Conservation (phyloP, 30 jellyfish, hydroid and myxozoan species). For the Aurelia coerulea region DNA sequence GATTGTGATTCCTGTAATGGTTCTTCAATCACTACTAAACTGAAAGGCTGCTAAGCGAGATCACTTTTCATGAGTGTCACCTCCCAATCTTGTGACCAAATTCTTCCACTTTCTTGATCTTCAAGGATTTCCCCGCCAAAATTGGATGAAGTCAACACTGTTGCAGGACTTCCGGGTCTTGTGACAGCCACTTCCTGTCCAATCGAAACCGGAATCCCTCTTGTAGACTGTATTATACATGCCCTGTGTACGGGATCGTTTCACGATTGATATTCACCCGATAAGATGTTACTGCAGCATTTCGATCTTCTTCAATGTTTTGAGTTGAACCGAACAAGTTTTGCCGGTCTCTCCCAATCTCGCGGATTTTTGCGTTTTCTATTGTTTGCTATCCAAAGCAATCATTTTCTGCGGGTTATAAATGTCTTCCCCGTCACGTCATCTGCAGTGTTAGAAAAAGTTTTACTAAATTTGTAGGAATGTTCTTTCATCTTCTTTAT, state of each 20-base stretch:
- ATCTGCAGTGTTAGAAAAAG: too few relatives aligned
- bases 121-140: too few relatives aligned
- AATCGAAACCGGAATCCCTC: slow-evolving; percentile 49
- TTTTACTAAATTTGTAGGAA: too few relatives aligned
- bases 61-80: neutral
- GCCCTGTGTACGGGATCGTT: slow-evolving; percentile 8
- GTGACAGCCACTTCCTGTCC: slow-evolving; percentile 60
- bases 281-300: slow-evolving; percentile 21
- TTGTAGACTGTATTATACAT: slow-evolving; percentile 6
- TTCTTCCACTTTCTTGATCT: too few relatives aligned
- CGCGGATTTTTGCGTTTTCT: slow-evolving; percentile 35
- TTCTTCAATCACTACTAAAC: neutral
- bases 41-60: neutral
- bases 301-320: slow-evolving; percentile 11
- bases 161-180: slow-evolving; percentile 10
- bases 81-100: neutral
- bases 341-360: slow-evolving; percentile 65
- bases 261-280: slow-evolving; percentile 16
- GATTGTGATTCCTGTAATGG: neutral
- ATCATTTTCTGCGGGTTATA: neutral
- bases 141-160: too few relatives aligned
- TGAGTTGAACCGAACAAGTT: neutral
- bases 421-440: neutral
- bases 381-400: slow-evolving; percentile 11
- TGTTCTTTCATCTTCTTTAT: too few relatives aligned